These are phyloP conservation scores for Saguinus oedipus DNA, from an alignment of 2,797 vertebrate genomes.

Conservation along the genomic window DNA sequence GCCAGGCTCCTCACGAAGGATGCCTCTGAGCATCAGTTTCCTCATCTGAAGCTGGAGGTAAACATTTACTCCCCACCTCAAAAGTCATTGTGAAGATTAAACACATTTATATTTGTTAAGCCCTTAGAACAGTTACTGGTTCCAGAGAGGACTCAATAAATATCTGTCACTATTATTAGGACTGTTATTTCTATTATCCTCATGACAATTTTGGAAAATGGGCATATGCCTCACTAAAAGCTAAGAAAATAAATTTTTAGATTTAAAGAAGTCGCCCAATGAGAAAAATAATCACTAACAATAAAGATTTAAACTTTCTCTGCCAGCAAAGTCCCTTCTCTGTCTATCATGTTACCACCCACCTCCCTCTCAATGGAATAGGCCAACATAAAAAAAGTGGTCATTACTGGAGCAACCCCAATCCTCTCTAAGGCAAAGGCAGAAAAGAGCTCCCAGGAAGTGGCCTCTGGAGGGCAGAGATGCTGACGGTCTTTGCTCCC, in stretches of 20 bases:
- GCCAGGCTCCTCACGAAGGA: neutral
- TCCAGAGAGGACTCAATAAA: neutral
- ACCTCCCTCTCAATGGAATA: neutral
- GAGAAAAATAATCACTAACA: neutral
- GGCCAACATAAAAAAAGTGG: neutral
- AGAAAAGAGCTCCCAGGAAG: neutral
- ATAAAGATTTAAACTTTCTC: neutral
- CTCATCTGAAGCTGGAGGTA: neutral
- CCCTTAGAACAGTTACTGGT: neutral
- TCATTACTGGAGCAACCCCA: neutral
- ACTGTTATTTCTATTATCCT: neutral
- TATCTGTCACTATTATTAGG: neutral
- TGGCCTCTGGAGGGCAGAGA: too few species aligned
- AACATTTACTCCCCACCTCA: neutral
- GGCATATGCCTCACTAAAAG: neutral
- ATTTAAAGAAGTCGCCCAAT: neutral
- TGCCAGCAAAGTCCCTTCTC: neutral
- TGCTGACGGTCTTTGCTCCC: neutral
- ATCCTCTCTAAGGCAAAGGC: neutral
- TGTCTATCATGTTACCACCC: neutral
- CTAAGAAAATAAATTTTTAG: neutral
- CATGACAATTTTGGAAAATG: neutral
- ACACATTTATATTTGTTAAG: neutral
- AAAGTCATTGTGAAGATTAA: neutral
- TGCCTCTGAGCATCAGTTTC: neutral